Percentiles rank a stretch among this genome's conserved stretches.
Conservation (phyloP, 2,113 vertebrate genomes). For the Hymenochirus boettgeri region DNA sequence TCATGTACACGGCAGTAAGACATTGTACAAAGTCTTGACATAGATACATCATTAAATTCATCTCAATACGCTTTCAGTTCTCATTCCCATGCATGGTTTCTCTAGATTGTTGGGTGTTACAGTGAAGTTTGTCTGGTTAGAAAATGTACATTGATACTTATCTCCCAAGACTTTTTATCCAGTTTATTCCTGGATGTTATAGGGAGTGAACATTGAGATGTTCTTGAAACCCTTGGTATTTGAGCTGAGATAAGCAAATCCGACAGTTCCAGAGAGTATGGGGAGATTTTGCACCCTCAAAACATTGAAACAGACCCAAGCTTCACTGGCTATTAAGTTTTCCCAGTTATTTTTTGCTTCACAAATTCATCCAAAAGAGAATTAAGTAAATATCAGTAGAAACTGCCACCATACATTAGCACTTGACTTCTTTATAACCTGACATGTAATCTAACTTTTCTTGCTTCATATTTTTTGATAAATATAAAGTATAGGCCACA, state of each 20-base stretch:
- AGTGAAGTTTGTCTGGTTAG: not conserved
- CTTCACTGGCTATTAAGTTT: constrained; percentile 29
- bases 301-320: constrained; percentile 22
- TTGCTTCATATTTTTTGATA: not conserved
- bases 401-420: constrained; percentile 14
- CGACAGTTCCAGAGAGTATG: constrained; percentile 6
- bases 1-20: constrained; percentile 16
- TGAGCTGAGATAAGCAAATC: constrained; percentile 10
- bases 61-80: not conserved
- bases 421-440: constrained; percentile 11
- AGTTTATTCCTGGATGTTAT: constrained; percentile 20
- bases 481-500: constrained; percentile 26
- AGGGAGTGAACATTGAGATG: constrained; percentile 15
- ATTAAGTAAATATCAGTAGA: constrained; percentile 18
- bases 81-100: constrained; percentile 2
- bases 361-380: constrained; percentile 13
- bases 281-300: constrained; percentile 11
- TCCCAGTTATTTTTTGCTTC: constrained; percentile 9
- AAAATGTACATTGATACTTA: constrained; percentile 26
- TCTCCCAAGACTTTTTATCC: constrained; percentile 31
- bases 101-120: not conserved
- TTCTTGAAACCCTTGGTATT: constrained; percentile 16
- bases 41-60: constrained; percentile 19
- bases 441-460: not conserved
- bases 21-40: not conserved